Percentiles rank a stretch among this genome's conserved stretches.
phyloP scores from a whole-genome alignment of 2,888 invertebrate genomes.

The Amphipyra tragopoginis region DNA sequence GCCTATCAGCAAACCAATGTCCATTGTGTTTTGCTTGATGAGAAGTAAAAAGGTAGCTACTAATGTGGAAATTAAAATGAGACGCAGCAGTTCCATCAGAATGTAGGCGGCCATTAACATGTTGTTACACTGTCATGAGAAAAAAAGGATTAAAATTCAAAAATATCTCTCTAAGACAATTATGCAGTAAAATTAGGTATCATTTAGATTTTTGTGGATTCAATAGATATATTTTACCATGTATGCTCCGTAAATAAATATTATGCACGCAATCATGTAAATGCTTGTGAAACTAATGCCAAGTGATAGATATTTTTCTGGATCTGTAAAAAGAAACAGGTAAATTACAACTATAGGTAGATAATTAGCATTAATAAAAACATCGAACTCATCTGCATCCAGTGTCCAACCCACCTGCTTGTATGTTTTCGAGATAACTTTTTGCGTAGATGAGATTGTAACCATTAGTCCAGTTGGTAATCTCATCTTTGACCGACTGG shows the following conservation, averaged over 20 bases:
- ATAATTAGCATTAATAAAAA: no score
- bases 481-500: constrained; percentile 64
- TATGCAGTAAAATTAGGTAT: no score
- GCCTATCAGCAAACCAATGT: constrained; percentile 83
- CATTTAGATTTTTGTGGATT: no score
- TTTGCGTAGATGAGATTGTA: constrained; percentile 75
- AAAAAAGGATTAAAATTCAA: neutral
- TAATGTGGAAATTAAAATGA: constrained; percentile 68
- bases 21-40: constrained; percentile 85
- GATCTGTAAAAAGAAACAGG: constrained; percentile 68
- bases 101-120: constrained; percentile 78
- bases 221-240: constrained; percentile 66
- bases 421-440: constrained; percentile 69
- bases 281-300: constrained; percentile 69
- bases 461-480: constrained; percentile 67
- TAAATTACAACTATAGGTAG: no score
- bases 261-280: constrained; percentile 71
- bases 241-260: constrained; percentile 83
- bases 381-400: neutral
- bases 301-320: constrained; percentile 71
- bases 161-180: neutral
- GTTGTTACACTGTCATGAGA: constrained; percentile 73
- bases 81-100: constrained; percentile 74
- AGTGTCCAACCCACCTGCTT: constrained; percentile 64
- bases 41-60: constrained; percentile 76